Evolutionary conservation across 2,888 invertebrate species (phyloP), one percentile per base, ranked within the genome.

Genomic region (Orthosia gracilis): DNA sequence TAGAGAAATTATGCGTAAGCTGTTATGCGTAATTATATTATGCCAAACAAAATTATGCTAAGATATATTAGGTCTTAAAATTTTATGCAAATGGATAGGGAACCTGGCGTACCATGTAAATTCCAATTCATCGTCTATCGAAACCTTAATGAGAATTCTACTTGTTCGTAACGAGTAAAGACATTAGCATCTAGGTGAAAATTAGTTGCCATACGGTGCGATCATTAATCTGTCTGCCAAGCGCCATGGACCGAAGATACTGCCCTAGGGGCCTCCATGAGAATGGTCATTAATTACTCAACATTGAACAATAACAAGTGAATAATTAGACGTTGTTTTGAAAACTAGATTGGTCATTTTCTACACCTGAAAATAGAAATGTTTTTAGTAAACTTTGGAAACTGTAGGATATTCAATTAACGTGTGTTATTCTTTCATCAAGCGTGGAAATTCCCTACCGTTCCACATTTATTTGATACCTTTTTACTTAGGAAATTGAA

Each of bases 351-450:
- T 61, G 23, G 47, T 26, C 52, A 57, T 31, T 9, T 47, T 12
- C 9, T 64, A 12, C 40, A 17, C 9, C 15, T 3, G 13, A 15
- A 12, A 26, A 47, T 23, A 69, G 12, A 18, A 18, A 23, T 45
- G 13, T 49, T 52, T 67, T 23, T 31, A 67, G 50, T 31, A 23
- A 64, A 65, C 49, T 52, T n/a, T 4, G 9, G 26, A 15, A 21
- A 47, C 21, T n/a, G 18, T 57, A 18, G n/a, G 12, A 18, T 5
- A 45, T 62, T 55, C 70, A 69, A 79, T 82, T 66, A 79, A 52
- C 21, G 17, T 45, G 18, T 74, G 47, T 74, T 82, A 65, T 79
- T 80, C 52, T 82, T 80, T 71, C 57, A 82, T 82, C 68, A 71
- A 71, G 40, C 23, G 17, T 40, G 4, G 52, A 57, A 45, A 67